These are phyloP conservation scores for Rutilus rutilus DNA, from an alignment of 2,113 vertebrate genomes.

Conservation along the genomic window DNA sequence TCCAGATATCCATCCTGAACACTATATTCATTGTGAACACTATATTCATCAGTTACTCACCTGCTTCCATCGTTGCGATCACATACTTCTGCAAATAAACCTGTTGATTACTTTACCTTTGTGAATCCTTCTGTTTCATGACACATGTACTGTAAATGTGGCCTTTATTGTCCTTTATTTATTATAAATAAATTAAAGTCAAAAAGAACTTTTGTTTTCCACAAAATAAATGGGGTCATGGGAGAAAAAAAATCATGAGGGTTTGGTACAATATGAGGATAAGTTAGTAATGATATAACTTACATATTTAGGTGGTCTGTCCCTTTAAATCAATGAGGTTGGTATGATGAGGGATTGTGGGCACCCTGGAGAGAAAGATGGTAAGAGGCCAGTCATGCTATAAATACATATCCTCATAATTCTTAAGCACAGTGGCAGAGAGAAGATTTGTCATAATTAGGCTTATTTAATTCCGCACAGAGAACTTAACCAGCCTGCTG, in stretches of 20 bases:
- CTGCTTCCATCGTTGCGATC: no score
- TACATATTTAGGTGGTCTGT: not conserved
- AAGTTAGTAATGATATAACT: not conserved
- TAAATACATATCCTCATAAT: constrained; percentile 50
- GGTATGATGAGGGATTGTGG: constrained; percentile 31
- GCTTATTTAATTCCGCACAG: constrained; percentile 39
- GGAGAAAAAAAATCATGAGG: not conserved
- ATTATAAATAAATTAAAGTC: not conserved
- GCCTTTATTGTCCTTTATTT: not conserved
- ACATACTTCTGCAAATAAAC: no score
- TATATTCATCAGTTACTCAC: no score
- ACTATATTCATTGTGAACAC: no score
- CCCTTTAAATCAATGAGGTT: constrained; percentile 48
- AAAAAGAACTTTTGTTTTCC: not conserved
- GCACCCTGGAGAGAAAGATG: not conserved
- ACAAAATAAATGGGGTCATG: not conserved
- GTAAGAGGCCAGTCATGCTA: constrained; percentile 23
- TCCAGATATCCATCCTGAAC: no score
- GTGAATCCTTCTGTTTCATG: no score
- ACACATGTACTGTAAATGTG: no score
- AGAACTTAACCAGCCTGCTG: constrained; percentile 37
- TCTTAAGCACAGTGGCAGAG: constrained; percentile 33
- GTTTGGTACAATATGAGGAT: not conserved
- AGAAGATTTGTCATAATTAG: constrained; percentile 48
- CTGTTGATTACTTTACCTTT: no score